A percentile compares a stretch with the other conserved stretches of the same genome.
Evolutionary conservation across 2,888 invertebrate genomes (phyloP).

Genomic region (Cephus rjabovi): DNA sequence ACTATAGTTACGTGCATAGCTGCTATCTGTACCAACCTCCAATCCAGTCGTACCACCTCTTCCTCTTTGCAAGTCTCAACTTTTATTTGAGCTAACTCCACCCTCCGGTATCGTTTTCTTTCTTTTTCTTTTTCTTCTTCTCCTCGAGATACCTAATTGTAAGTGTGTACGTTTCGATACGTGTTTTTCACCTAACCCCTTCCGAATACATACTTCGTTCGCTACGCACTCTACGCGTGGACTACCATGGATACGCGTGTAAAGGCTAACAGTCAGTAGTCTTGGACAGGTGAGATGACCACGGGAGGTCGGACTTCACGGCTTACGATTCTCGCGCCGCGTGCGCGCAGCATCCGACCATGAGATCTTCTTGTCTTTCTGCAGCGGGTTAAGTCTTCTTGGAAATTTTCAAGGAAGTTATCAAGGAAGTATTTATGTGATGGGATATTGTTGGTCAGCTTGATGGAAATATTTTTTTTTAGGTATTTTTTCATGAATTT

Average conservation of each 20-base stretch:
- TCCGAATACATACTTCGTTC: not conserved
- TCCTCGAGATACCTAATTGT: conserved; percentile 17
- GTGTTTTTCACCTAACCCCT: not conserved
- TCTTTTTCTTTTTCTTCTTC: conserved; percentile 18
- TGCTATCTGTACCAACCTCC: not conserved
- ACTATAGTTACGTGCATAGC: conserved; percentile 3
- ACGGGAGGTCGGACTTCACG: conserved; percentile 12
- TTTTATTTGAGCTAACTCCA: not conserved
- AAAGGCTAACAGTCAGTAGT: conserved; percentile 3
- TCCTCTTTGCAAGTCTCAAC: not conserved
- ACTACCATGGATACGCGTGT: conserved; percentile 3
- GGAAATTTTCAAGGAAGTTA: not conserved
- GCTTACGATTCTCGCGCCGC: conserved; percentile 2
- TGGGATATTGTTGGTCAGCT: not conserved
- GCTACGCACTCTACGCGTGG: conserved; percentile 8
- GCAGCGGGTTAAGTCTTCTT: not conserved
- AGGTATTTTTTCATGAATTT: not conserved
- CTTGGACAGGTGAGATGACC: conserved; percentile 17
- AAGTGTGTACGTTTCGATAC: not conserved
- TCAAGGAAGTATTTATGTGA: not conserved
- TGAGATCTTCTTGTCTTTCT: not conserved
- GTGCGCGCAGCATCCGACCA: not conserved
- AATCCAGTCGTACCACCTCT: not conserved
- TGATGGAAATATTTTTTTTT: not conserved
- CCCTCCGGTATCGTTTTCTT: not conserved